phyloP scores from a whole-genome alignment of 2,113 vertebrate species.

The Periophthalmus modestus region DNA sequence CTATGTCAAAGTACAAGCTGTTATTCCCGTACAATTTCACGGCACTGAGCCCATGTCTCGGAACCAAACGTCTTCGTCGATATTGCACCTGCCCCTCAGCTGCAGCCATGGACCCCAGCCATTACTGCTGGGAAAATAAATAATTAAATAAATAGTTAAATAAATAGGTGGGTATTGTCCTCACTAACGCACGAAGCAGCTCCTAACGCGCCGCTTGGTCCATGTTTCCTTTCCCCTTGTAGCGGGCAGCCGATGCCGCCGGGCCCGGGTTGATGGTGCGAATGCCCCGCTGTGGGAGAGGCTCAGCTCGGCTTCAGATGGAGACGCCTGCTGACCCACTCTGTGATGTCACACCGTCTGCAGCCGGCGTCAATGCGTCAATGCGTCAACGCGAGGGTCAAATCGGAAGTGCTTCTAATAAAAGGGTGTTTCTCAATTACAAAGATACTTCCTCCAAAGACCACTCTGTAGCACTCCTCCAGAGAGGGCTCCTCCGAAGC shows the following conservation, averaged over 20 bases:
- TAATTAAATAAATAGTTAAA: constrained; percentile 59
- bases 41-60: constrained; percentile 61
- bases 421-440: constrained; percentile 7
- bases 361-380: constrained; percentile 24
- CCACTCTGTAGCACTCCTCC: too few relatives aligned
- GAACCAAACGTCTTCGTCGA: constrained; percentile 52
- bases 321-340: constrained; percentile 72
- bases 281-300: constrained; percentile 70
- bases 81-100: constrained; percentile 76
- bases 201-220: constrained; percentile 23
- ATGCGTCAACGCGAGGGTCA: not conserved
- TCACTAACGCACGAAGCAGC: constrained; percentile 8
- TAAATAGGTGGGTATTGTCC: constrained; percentile 44
- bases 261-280: constrained; percentile 56
- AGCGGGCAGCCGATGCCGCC: constrained; percentile 43
- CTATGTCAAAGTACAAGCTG: not conserved
- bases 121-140: constrained; percentile 59
- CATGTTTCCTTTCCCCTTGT: constrained; percentile 31
- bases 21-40: constrained; percentile 36
- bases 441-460: too few relatives aligned
- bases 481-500: too few relatives aligned
- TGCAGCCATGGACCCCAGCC: constrained; percentile 71
- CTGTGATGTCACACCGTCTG: constrained; percentile 76
- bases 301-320: constrained; percentile 66
- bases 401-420: constrained; percentile 8